phyloP scores from a whole-genome alignment of 2,888 invertebrate species.

The Anarsia innoxiella region DNA sequence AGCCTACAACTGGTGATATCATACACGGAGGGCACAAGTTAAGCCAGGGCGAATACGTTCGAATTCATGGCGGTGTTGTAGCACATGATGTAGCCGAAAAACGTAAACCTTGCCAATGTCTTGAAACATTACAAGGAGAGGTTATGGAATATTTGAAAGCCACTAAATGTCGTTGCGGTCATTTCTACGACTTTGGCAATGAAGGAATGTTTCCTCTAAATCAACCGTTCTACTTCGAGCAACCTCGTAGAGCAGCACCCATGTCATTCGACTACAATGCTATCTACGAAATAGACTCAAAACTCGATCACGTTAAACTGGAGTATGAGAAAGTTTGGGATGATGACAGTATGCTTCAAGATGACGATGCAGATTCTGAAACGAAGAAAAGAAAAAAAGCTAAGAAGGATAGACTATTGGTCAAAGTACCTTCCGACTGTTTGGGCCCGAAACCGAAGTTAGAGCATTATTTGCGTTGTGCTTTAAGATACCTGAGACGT shows the following conservation, averaged over 20 bases:
- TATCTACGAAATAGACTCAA: slow-evolving; percentile 49
- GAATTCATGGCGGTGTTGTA: neutral
- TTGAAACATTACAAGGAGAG: slow-evolving; percentile 23
- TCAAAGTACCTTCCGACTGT: slow-evolving; percentile 33
- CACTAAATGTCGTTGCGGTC: slow-evolving; percentile 54
- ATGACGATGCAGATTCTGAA: slow-evolving; percentile 23
- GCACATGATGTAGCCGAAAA: neutral
- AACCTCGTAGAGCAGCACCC: slow-evolving; percentile 37
- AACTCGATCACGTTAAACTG: slow-evolving; percentile 40
- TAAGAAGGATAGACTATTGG: too few species aligned
- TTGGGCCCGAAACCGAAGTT: slow-evolving; percentile 43
- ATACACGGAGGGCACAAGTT: neutral
- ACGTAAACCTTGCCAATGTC: slow-evolving; percentile 41
- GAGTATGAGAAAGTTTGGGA: slow-evolving; percentile 55
- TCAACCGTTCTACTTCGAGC: slow-evolving; percentile 51
- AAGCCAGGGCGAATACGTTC: neutral
- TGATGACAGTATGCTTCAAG: slow-evolving; percentile 48
- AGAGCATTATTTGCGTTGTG: slow-evolving; percentile 53
- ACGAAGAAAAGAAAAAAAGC: slow-evolving; percentile 36
- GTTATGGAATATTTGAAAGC: slow-evolving; percentile 23
- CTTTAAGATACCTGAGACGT: slow-evolving; percentile 39
- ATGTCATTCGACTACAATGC: slow-evolving; percentile 46
- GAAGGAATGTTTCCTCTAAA: slow-evolving; percentile 45
- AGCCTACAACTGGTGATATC: neutral
- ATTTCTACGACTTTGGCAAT: slow-evolving; percentile 50